Evolutionary conservation across 2,113 vertebrate species (phyloP).

Genomic region (Leucoraja erinaceus): DNA sequence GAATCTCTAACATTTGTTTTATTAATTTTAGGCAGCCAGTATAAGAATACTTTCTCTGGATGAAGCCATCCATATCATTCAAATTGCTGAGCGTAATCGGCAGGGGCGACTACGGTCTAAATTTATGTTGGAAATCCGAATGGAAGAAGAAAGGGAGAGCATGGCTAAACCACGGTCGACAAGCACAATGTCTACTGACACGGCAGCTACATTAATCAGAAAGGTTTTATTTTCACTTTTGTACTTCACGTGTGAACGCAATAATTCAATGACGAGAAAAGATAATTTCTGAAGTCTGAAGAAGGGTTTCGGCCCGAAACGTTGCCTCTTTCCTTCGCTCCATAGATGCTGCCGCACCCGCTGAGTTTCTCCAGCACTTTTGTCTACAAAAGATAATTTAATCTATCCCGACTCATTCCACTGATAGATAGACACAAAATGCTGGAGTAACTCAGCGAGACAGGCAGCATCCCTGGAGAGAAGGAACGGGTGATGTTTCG

Average conservation of each 20-base stretch:
- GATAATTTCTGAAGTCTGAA: too few species aligned
- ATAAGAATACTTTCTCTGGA: slow-evolving; percentile 47
- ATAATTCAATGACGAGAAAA: not conserved
- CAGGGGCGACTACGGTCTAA: slow-evolving; percentile 63
- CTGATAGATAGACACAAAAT: too few species aligned
- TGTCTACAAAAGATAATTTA: not conserved
- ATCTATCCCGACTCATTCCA: not conserved
- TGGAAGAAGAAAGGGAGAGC: slow-evolving; percentile 51
- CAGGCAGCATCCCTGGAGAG: too few species aligned
- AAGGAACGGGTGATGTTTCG: too few species aligned
- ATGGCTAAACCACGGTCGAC: not conserved
- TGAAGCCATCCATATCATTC: slow-evolving; percentile 57
- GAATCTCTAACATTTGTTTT: not conserved
- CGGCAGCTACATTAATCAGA: slow-evolving; percentile 62
- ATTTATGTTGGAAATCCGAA: slow-evolving; percentile 63
- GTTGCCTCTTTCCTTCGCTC: too few species aligned
- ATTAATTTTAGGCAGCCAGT: slow-evolving; percentile 43
- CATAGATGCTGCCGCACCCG: too few species aligned
- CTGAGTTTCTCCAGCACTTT: too few species aligned
- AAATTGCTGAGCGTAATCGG: slow-evolving; percentile 66
- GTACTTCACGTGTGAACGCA: not conserved
- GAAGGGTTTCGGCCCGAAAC: too few species aligned
- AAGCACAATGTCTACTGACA: slow-evolving; percentile 5
- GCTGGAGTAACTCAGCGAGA: too few species aligned
- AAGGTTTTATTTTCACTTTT: slow-evolving; percentile 54